Percentiles rank a stretch among this genome's conserved stretches.
phyloP scores from a whole-genome alignment of 2,113 vertebrate genomes.

The Bubo scandiacus region DNA sequence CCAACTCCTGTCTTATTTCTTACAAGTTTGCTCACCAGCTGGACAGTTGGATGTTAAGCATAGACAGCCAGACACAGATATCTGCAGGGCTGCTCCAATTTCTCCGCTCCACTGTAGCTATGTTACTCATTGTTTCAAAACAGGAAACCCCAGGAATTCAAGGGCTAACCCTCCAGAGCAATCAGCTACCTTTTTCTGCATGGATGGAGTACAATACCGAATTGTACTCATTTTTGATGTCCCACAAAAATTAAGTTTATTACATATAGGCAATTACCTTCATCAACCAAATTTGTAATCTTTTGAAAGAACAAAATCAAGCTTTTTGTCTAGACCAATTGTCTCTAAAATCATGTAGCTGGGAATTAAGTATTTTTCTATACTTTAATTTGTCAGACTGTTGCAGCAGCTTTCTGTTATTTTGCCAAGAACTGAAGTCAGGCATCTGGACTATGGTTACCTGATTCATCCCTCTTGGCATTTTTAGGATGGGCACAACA shows the following conservation, averaged over 20 bases:
- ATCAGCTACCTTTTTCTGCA: not conserved
- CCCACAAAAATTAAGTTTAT: not conserved
- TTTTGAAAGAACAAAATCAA: not conserved
- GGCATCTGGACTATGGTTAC: constrained; percentile 8
- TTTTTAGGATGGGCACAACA: not conserved
- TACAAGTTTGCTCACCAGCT: not conserved
- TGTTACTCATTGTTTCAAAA: not conserved
- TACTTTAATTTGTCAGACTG: not conserved
- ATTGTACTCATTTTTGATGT: not conserved
- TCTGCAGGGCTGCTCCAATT: not conserved
- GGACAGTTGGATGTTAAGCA: not conserved
- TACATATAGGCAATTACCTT: not conserved
- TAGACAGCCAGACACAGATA: not conserved
- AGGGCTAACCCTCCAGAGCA: not conserved
- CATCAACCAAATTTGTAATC: not conserved
- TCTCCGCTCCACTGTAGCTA: not conserved
- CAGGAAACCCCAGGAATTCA: not conserved
- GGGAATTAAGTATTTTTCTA: not conserved
- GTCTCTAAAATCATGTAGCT: not conserved
- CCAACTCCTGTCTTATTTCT: not conserved
- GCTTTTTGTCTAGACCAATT: not conserved
- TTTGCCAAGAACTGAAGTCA: not conserved
- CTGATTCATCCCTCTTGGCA: not conserved
- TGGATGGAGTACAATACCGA: not conserved
- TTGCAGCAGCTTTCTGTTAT: not conserved